Conservation (phyloP, 2,888 invertebrate species). For the Cordilura impudica region DNA sequence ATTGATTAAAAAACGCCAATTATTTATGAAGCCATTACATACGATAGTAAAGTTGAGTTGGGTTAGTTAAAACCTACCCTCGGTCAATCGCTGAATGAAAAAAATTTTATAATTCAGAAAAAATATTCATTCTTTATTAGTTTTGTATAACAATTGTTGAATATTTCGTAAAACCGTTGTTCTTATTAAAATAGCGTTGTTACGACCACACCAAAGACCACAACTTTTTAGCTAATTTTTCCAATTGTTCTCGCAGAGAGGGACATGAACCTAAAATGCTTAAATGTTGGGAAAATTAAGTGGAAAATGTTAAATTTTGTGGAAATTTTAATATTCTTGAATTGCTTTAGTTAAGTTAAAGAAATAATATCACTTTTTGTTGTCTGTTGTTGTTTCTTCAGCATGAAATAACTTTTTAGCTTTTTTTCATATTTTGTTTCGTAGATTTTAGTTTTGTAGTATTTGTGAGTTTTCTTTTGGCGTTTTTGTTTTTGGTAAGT, state of each 20-base stretch:
- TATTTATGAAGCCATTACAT: no score
- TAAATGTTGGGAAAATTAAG: neutral
- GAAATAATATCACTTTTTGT: constrained; percentile 21
- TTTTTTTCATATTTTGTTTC: neutral
- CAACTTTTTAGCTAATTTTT: neutral
- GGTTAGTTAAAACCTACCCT: no score
- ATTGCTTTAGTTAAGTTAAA: constrained; percentile 10
- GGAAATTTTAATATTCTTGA: constrained; percentile 17
- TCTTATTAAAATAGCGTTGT: neutral
- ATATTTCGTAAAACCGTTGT: neutral
- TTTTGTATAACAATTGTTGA: neutral
- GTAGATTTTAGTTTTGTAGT: neutral
- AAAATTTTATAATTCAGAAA: no score
- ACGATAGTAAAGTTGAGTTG: no score
- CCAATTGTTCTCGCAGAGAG: no score
- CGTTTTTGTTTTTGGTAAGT: neutral
- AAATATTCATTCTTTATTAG: no score
- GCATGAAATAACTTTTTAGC: constrained; percentile 13
- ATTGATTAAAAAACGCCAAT: no score
- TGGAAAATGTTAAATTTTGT: constrained; percentile 38
- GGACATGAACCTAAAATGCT: neutral
- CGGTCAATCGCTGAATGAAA: no score
- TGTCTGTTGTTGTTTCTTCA: neutral
- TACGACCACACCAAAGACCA: neutral
- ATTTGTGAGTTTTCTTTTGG: neutral